These are phyloP conservation scores for Eleginops maclovinus DNA, from an alignment of 2,113 vertebrate genomes.

Conservation along the genomic window DNA sequence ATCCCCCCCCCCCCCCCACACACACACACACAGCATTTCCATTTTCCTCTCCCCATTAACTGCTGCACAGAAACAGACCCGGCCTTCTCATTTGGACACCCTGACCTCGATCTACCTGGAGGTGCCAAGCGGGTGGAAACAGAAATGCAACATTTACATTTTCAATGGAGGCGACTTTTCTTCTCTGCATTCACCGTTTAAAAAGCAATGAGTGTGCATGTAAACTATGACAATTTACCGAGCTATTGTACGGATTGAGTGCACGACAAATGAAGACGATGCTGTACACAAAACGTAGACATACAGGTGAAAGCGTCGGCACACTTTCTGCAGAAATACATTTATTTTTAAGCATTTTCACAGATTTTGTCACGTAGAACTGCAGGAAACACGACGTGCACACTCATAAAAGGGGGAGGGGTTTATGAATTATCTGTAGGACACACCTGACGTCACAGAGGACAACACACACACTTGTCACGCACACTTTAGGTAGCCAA, in stretches of 20 bases:
- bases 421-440: background rate
- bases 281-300: background rate
- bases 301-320: conserved; percentile 16
- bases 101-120: conserved; percentile 33
- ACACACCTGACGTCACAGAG: background rate
- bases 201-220: conserved; percentile 4
- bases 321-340: background rate
- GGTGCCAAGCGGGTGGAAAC: conserved; percentile 1
- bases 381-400: background rate
- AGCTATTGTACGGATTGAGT: background rate
- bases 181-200: conserved; percentile 16
- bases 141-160: background rate
- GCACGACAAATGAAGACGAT: background rate
- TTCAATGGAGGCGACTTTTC: background rate
- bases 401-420: background rate
- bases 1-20: too few relatives aligned
- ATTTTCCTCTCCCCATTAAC: conserved; percentile 23
- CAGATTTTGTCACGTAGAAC: background rate
- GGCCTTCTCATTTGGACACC: conserved; percentile 15
- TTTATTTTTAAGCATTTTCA: background rate
- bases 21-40: background rate
- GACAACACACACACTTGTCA: background rate
- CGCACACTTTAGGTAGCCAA: too few relatives aligned
- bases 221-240: conserved; percentile 1
- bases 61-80: conserved; percentile 7